Conservation (phyloP, 2,888 invertebrate species). For the Panopea generosa region DNA sequence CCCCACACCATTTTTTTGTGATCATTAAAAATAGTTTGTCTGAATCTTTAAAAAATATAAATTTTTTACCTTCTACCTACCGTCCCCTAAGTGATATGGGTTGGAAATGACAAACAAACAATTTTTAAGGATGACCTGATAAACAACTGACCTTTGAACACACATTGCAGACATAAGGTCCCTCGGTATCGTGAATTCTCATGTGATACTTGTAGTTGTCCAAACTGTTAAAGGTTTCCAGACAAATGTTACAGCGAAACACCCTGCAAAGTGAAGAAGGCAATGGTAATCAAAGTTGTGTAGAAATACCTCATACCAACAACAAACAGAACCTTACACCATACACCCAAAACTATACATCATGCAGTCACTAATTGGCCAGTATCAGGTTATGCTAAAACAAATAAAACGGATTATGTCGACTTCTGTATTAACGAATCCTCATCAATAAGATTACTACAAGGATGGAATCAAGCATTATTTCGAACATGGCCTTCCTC, state of each 20-base stretch:
- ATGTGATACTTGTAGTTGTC: constrained; percentile 56
- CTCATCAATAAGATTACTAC: no score
- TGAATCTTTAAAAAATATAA: not conserved
- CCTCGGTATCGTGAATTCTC: constrained; percentile 48
- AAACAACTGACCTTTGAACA: constrained; percentile 56
- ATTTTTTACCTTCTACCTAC: not conserved
- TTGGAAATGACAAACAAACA: no score
- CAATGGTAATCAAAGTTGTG: not conserved
- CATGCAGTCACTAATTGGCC: no score
- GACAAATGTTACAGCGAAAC: constrained; percentile 53
- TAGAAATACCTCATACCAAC: not conserved
- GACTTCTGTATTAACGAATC: no score
- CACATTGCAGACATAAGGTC: constrained; percentile 52
- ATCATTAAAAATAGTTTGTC: not conserved
- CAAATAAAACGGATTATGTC: no score
- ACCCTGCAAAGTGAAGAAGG: constrained; percentile 23
- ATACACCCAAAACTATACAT: no score
- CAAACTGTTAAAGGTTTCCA: constrained; percentile 45
- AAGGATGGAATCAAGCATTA: no score
- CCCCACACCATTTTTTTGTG: not conserved
- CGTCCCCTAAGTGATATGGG: no score
- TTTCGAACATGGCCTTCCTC: no score
- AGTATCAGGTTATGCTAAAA: no score
- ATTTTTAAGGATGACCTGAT: no score
- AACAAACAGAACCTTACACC: not conserved